A percentile compares a stretch with the other conserved stretches of the same genome.
Conservation (phyloP, 2,888 invertebrate genomes). For the Perizoma flavofasciatum region DNA sequence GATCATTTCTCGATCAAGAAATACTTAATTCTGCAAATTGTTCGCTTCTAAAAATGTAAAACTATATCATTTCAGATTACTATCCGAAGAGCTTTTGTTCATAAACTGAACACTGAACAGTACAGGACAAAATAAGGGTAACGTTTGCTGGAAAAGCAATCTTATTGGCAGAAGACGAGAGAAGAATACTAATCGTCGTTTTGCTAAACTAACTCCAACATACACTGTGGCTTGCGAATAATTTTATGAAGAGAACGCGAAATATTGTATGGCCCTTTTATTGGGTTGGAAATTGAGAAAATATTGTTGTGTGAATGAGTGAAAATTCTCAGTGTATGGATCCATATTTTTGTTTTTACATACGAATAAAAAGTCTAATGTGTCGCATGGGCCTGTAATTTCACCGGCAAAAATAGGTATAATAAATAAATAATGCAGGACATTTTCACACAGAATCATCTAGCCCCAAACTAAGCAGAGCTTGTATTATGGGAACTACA, state of each 20-base stretch:
- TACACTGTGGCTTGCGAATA: slow-evolving; percentile 15
- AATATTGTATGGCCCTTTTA: slow-evolving; percentile 12
- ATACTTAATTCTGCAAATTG: no score
- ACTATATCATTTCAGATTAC: background rate
- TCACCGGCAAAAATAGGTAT: no score
- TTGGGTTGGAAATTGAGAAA: slow-evolving; percentile 7
- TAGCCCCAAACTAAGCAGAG: no score
- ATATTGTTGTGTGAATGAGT: background rate
- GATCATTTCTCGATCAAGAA: no score
- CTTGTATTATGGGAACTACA: no score
- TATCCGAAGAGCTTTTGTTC: slow-evolving; percentile 8
- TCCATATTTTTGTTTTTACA: no score
- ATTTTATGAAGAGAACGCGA: slow-evolving; percentile 16
- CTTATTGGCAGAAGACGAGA: slow-evolving; percentile 27
- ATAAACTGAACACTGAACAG: slow-evolving; percentile 30
- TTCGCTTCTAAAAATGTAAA: background rate
- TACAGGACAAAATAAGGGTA: slow-evolving; percentile 35
- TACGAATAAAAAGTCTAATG: no score
- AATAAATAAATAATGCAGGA: no score
- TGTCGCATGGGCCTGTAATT: no score
- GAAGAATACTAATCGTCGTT: slow-evolving; percentile 29
- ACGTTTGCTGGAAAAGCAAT: slow-evolving; percentile 34
- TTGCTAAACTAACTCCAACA: slow-evolving; percentile 10
- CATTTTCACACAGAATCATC: no score
- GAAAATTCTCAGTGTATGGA: background rate